A percentile compares a stretch with the other conserved stretches of the same genome.
phyloP scores from a whole-genome alignment of 2,888 invertebrate genomes.

The Chirona hameri region DNA sequence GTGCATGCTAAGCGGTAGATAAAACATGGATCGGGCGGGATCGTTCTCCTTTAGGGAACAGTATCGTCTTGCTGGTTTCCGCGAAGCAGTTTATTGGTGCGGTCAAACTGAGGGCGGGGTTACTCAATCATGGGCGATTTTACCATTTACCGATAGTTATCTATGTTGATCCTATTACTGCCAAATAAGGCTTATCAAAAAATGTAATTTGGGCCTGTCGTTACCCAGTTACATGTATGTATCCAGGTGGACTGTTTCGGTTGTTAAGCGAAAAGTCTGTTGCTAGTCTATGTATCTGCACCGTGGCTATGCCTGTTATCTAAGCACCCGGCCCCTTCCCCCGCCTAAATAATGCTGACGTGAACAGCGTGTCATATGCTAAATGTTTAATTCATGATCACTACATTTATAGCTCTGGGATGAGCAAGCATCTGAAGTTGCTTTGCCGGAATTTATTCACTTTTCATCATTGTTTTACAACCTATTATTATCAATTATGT shows the following conservation, averaged over 20 bases:
- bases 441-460: not conserved
- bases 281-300: too few relatives aligned
- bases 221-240: not conserved
- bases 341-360: not conserved
- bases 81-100: not conserved
- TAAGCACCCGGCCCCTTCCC: not conserved
- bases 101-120: too few relatives aligned
- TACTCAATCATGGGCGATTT: too few relatives aligned
- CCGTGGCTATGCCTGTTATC: too few relatives aligned
- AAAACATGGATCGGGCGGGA: not conserved
- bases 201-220: not conserved
- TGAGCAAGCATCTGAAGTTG: not conserved
- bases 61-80: not conserved
- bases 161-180: not conserved
- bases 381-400: not conserved
- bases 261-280: too few relatives aligned
- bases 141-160: too few relatives aligned
- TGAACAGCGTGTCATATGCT: not conserved
- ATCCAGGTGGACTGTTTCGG: too few relatives aligned
- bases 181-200: not conserved
- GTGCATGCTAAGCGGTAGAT: not conserved
- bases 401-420: not conserved
- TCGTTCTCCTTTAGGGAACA: not conserved
- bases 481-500: not conserved
- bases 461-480: not conserved